Base-by-base conservation (phyloP, 1,140 invertebrate species). In the Aphelenchoides fujianensis region DNA sequence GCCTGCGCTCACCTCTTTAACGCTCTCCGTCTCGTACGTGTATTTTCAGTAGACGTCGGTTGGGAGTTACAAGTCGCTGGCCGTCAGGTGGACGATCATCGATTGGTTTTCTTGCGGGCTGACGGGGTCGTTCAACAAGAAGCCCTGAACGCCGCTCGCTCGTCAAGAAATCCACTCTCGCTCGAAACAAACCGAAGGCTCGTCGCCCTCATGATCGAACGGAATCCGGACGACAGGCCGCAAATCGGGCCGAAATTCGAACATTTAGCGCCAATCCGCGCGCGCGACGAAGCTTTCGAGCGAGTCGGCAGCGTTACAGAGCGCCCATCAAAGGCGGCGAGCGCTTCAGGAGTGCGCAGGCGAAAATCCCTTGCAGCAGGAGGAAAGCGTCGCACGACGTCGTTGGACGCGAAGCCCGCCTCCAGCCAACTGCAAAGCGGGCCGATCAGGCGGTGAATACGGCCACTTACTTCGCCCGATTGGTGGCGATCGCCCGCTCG, bases 381-480 rank as follows among this genome's bases (percentile, higher is more conserved):
- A 35, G n/a, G n/a, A n/a, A n/a, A 23, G 23, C 19, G 36, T 16
- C 27, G 68, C 16, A 76, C 31, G n/a, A 27, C 31, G 27, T 12
- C 16, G 3, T 31, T 72, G 7, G 74, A 53, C 3, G 75, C 73
- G 54, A 75, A 59, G 48, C 74, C 74, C 9, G 62, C 41, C 31
- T 75, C 74, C 3, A 64, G 12, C 74, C 74, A 75, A 73, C 77
- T 75, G 2, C n/a, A n/a, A n/a, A n/a, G n/a, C n/a, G n/a, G n/a
- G n/a, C n/a, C n/a, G n/a, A n/a, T n/a, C n/a, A n/a, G n/a, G n/a
- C n/a, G n/a, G n/a, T n/a, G n/a, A n/a, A n/a, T n/a, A n/a, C n/a
- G n/a, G n/a, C n/a, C n/a, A n/a, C n/a, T n/a, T n/a, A n/a, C n/a
- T n/a, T n/a, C n/a, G 74, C 74, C 74, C 74, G 77, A 53, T 68